Percentiles rank a stretch among this genome's conserved stretches.
phyloP scores from a whole-genome alignment of 2,113 vertebrate genomes.

The Amblyornis subalaris region DNA sequence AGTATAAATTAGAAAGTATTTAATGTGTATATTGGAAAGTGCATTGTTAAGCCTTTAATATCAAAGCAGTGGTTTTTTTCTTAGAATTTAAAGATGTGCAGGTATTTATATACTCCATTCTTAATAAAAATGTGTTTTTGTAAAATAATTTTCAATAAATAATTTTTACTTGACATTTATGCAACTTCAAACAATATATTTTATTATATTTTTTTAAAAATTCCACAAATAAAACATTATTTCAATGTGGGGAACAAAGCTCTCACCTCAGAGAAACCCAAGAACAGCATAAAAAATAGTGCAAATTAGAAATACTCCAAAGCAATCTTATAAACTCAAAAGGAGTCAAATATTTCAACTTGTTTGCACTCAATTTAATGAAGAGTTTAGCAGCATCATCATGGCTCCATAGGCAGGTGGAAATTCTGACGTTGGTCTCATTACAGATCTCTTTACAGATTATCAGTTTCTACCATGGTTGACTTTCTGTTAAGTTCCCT shows the following conservation, averaged over 20 bases:
- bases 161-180: neutral
- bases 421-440: neutral
- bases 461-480: accelerated
- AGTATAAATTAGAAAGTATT: neutral
- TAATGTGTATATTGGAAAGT: neutral
- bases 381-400: accelerated
- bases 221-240: neutral
- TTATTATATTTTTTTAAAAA: neutral
- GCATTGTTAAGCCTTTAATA: neutral
- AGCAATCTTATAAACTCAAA: neutral
- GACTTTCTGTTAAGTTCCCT: neutral
- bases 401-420: accelerated
- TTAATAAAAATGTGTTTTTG: neutral
- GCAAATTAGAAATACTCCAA: neutral
- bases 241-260: neutral
- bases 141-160: neutral
- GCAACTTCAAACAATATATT: neutral
- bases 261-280: neutral
- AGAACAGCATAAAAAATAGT: neutral
- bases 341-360: neutral
- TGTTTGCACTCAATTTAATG: neutral
- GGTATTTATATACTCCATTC: neutral
- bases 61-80: neutral
- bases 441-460: no score
- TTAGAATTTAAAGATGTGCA: neutral